Evolutionary conservation across 2,888 invertebrate species (phyloP), one percentile per base, ranked within the genome.

Genomic region (Rapana venosa): DNA sequence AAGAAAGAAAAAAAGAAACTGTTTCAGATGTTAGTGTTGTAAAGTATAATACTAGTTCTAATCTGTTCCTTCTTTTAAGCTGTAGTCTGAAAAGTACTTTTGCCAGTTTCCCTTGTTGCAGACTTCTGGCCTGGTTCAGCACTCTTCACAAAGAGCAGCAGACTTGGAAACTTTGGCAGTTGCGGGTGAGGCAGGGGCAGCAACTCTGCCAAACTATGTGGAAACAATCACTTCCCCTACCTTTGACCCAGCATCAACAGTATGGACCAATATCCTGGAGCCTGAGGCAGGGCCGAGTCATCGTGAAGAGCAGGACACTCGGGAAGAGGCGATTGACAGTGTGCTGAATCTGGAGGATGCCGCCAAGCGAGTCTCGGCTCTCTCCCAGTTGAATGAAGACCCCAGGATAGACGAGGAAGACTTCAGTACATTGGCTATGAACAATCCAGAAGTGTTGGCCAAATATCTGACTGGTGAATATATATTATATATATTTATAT

Each of bases 381-480:
- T 86, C n/a, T 66, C 86, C 61, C 13, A 17, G 22, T 8, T 66
- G 35, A 32, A 86, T 35, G 32, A 86, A 22, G 58, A 66, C 32
- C 15, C n/a, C 15, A 20, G 6, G 35, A 66, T 58, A 8, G 56
- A 58, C 22, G 35, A 58, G 26, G 58, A 61, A 6, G 86, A 86
- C 15, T 86, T 86, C 35, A 86, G 86, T 22, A 11, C 86, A 1
- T 0, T 86, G 32, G 86, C 86, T 20, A 32, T 86, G 32, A 58
- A 58, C 61, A 86, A 17, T 8, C 86, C 86, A 17, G 86, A 86
- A 66, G 66, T 66, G 20, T 15, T 86, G 66, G 66, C 86, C 26
- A 86, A n/a, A 22, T 86, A 86, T 30, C 22, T 86, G 86, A 86
- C 86, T 35, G 86, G 86, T 86, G 58, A 85, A 47, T 47, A 47